These are phyloP conservation scores for Coreius guichenoti DNA, from an alignment of 2,797 vertebrate genomes.

Conservation along the genomic window DNA sequence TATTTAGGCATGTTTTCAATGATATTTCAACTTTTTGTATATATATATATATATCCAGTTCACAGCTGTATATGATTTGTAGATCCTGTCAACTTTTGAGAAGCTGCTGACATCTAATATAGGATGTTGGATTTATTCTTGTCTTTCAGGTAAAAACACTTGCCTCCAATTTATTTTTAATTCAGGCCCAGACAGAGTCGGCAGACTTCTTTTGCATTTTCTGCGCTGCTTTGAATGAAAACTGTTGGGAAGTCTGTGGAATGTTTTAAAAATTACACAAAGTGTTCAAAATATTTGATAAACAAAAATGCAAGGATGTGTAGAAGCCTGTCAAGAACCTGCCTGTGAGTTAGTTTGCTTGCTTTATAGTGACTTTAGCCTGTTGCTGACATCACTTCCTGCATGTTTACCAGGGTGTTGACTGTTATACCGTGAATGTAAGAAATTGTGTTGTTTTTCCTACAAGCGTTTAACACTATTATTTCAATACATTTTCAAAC, in stretches of 20 bases:
- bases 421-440: neutral
- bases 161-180: neutral
- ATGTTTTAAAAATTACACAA: neutral
- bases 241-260: neutral
- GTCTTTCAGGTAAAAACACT: neutral
- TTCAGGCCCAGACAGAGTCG: neutral
- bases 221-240: neutral
- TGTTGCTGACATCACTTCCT: conserved; percentile 20
- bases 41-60: too few species aligned
- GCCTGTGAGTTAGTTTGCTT: neutral
- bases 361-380: neutral
- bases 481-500: neutral
- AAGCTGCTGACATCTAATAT: neutral
- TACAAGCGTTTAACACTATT: neutral
- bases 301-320: neutral
- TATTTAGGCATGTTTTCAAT: neutral
- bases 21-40: neutral
- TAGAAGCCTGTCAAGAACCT: too few species aligned
- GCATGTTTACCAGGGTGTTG: neutral
- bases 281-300: neutral
- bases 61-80: neutral
- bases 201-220: neutral
- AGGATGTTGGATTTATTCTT: neutral
- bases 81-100: neutral
- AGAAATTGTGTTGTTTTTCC: neutral